phyloP scores from a whole-genome alignment of 2,113 vertebrate genomes.

The Pristiophorus japonicus region DNA sequence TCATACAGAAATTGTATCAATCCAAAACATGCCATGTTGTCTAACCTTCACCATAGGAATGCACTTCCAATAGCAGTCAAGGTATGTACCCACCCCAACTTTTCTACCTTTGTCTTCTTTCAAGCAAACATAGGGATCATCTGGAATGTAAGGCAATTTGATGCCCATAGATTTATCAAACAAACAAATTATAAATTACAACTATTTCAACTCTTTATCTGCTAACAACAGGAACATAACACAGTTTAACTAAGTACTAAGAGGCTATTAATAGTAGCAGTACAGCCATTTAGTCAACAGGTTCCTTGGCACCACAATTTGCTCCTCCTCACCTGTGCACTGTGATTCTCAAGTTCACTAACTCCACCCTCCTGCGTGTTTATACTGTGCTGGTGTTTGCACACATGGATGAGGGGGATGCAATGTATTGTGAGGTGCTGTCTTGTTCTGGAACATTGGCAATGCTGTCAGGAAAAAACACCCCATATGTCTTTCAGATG shows the following conservation, averaged over 20 bases:
- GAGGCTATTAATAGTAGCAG: not conserved
- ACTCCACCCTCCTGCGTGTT: no score
- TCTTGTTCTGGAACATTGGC: no score
- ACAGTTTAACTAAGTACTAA: not conserved
- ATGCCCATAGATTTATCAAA: not conserved
- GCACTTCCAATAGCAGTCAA: not conserved
- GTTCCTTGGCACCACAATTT: not conserved
- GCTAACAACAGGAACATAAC: not conserved
- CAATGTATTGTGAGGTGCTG: no score
- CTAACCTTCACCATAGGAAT: not conserved
- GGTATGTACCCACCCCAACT: not conserved
- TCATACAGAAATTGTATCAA: not conserved
- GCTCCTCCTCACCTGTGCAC: no score
- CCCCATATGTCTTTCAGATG: no score
- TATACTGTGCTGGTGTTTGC: no score
- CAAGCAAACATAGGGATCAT: not conserved
- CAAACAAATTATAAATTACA: not conserved
- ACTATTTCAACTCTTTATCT: not conserved
- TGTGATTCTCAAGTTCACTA: no score
- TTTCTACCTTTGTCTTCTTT: not conserved
- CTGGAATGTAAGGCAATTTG: not conserved
- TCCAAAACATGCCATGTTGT: not conserved
- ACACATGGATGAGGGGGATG: no score
- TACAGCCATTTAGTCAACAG: not conserved
- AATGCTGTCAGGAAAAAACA: no score